phyloP scores from a whole-genome alignment of 2,888 invertebrate species.

The Drosophila conformis region DNA sequence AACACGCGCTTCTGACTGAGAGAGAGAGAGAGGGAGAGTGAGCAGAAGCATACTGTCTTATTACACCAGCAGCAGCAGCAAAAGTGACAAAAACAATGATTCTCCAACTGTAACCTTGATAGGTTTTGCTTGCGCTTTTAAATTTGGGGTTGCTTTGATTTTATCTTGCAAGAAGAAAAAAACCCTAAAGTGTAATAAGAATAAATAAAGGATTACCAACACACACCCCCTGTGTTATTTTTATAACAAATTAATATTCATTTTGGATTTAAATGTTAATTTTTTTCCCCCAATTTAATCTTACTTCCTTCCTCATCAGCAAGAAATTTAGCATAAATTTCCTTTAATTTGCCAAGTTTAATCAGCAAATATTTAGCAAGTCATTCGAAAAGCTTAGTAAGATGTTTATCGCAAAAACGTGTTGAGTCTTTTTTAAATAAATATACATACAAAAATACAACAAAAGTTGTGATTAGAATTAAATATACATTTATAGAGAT shows the following conservation, averaged over 20 bases:
- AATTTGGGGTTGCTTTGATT: conserved; percentile 1
- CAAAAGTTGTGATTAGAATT: conserved; percentile 31
- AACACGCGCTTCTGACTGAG: conserved; percentile 49
- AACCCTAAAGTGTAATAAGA: background rate
- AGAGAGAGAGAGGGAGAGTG: background rate
- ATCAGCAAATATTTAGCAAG: conserved; percentile 10
- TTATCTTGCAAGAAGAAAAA: conserved; percentile 9
- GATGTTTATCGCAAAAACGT: conserved; percentile 27
- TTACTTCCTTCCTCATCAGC: background rate
- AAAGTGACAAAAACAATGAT: conserved; percentile 20
- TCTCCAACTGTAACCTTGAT: conserved; percentile 33
- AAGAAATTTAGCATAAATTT: background rate
- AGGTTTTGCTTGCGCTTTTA: conserved; percentile 7
- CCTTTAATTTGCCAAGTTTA: background rate
- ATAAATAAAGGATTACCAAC: conserved; percentile 4
- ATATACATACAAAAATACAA: background rate
- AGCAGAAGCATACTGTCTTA: conserved; percentile 3
- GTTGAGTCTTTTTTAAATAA: conserved; percentile 23
- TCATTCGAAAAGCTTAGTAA: conserved; percentile 28
- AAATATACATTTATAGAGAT: conserved; percentile 5
- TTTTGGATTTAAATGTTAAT: background rate
- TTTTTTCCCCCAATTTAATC: conserved; percentile 1
- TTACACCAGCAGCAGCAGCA: conserved; percentile 15
- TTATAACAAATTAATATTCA: conserved; percentile 10
- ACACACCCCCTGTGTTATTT: background rate